Conservation (phyloP, 2,113 vertebrate genomes). For the Pseudonaja textilis region DNA sequence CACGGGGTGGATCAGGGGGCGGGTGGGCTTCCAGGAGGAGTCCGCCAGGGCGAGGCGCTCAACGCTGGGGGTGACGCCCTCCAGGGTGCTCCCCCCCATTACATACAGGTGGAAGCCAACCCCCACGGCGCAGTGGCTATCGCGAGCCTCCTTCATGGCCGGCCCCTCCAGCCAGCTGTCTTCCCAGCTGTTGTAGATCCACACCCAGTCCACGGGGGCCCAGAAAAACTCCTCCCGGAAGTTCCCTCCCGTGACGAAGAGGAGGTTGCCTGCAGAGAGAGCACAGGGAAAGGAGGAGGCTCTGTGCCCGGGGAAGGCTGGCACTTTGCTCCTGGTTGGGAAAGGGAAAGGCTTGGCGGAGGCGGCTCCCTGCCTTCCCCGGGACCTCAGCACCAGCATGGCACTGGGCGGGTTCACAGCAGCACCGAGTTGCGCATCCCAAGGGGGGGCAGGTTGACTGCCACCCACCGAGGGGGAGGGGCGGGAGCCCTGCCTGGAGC, state of each 20-base stretch:
- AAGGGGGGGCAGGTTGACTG: background rate
- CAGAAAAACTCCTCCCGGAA: slow-evolving; percentile 83
- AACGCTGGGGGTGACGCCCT: slow-evolving; percentile 71
- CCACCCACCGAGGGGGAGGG: background rate
- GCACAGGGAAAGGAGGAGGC: background rate
- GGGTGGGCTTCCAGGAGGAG: slow-evolving; percentile 73
- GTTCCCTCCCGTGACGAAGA: slow-evolving; percentile 84
- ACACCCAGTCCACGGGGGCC: slow-evolving; percentile 87
- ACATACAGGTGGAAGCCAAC: slow-evolving; percentile 75
- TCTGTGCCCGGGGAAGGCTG: background rate
- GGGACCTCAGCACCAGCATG: background rate
- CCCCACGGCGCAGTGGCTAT: slow-evolving; percentile 81
- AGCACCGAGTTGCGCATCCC: background rate
- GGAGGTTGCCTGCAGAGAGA: slow-evolving; percentile 63
- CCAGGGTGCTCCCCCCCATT: slow-evolving; percentile 81
- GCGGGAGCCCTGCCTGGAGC: background rate
- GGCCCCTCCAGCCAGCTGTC: slow-evolving; percentile 83
- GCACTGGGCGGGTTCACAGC: background rate
- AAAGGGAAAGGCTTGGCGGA: background rate
- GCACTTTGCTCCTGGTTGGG: background rate
- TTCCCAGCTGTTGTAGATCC: slow-evolving; percentile 74
- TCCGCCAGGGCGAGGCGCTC: slow-evolving; percentile 74
- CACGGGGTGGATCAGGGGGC: slow-evolving; percentile 78
- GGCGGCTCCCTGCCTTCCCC: background rate
- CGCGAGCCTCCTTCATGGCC: slow-evolving; percentile 76